Evolutionary conservation across 2,888 invertebrate species (phyloP).

Genomic region (Notodonta dromedarius): DNA sequence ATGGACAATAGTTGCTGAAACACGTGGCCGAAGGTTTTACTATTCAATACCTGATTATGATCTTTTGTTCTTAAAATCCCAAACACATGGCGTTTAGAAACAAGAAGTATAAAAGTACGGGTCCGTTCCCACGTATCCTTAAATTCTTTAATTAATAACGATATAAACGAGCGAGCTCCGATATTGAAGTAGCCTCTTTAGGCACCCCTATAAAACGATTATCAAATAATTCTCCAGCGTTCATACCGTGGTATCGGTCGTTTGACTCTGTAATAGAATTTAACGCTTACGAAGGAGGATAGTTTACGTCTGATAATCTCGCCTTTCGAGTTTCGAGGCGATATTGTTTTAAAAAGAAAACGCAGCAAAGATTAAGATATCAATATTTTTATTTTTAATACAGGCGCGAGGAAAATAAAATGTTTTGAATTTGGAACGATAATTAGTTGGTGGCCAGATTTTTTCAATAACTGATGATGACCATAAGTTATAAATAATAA

Average conservation of each 20-base stretch:
- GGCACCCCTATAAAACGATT: constrained; percentile 80
- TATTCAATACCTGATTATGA: constrained; percentile 64
- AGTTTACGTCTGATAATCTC: constrained; percentile 28
- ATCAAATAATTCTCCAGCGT: constrained; percentile 73
- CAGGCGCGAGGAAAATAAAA: constrained; percentile 16
- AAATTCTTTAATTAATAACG: constrained; percentile 76
- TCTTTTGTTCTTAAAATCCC: constrained; percentile 70
- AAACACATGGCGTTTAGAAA: constrained; percentile 66
- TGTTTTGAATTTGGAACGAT: constrained; percentile 48
- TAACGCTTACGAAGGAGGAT: constrained; percentile 62
- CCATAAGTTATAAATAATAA: too few relatives aligned
- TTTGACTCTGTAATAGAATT: constrained; percentile 71
- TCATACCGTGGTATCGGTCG: constrained; percentile 63
- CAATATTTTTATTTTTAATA: too few relatives aligned
- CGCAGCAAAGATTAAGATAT: background rate
- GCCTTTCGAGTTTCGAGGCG: constrained; percentile 48
- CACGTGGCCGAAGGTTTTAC: constrained; percentile 56
- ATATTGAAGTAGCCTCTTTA: constrained; percentile 76
- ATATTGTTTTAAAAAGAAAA: constrained; percentile 50
- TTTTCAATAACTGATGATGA: too few relatives aligned
- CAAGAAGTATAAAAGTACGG: constrained; percentile 49
- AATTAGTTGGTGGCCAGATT: constrained; percentile 1
- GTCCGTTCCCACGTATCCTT: constrained; percentile 76
- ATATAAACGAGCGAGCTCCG: constrained; percentile 64
- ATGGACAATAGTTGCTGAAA: constrained; percentile 62